Percentiles rank a stretch among this genome's conserved stretches.
Evolutionary conservation across 2,113 vertebrate genomes (phyloP).

Genomic region (Marmota monax): DNA sequence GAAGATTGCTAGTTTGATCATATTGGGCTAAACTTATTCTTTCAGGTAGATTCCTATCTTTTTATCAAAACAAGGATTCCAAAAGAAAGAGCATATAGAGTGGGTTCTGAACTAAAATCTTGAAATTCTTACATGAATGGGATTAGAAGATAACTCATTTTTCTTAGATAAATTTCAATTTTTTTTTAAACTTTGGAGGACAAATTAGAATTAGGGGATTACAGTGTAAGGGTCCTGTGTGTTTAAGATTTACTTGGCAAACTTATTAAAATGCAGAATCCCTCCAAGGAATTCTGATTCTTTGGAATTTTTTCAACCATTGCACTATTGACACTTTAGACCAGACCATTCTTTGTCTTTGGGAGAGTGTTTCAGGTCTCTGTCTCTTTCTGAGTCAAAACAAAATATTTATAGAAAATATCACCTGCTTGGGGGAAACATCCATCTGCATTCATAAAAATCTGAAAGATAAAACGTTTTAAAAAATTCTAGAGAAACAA

Average conservation of each 20-base stretch:
- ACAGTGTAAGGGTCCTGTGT: background rate
- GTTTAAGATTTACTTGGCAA: background rate
- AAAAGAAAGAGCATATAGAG: background rate
- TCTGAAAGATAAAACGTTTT: background rate
- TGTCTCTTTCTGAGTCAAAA: background rate
- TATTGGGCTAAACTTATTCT: background rate
- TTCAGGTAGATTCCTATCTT: constrained; percentile 2
- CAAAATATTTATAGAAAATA: constrained; percentile 15
- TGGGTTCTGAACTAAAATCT: constrained; percentile 31
- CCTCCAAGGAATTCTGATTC: background rate
- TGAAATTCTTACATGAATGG: background rate
- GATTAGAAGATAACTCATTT: background rate
- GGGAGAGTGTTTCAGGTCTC: background rate
- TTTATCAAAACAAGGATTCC: background rate
- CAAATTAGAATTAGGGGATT: background rate
- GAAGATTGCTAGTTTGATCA: background rate
- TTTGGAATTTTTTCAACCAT: background rate
- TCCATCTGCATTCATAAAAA: constrained; percentile 20
- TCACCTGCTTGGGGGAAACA: background rate
- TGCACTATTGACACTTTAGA: background rate
- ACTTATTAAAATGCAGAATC: constrained; percentile 41
- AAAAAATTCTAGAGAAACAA: constrained; percentile 17
- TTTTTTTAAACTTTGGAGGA: constrained; percentile 1
- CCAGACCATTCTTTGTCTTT: background rate
- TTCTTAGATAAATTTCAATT: constrained; percentile 29